These are phyloP conservation scores for Falco columbarius DNA, from an alignment of 2,797 vertebrate genomes.

Conservation along the genomic window DNA sequence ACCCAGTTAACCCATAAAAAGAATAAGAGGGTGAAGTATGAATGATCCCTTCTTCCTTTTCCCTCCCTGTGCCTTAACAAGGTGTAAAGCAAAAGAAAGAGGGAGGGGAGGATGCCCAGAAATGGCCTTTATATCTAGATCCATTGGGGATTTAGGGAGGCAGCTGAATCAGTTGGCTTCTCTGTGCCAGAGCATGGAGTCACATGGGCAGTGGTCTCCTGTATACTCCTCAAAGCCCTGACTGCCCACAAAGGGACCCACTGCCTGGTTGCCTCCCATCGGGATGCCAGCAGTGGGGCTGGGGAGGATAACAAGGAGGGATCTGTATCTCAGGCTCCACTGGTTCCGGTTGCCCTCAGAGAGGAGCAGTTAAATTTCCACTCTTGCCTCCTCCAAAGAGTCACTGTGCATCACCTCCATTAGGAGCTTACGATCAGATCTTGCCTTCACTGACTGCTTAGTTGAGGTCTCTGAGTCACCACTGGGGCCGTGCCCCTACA, in stretches of 20 bases:
- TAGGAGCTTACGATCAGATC: neutral
- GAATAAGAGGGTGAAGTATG: neutral
- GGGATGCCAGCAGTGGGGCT: neutral
- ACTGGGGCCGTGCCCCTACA: neutral
- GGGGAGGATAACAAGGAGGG: neutral
- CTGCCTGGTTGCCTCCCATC: neutral
- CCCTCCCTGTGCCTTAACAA: neutral
- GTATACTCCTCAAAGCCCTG: neutral
- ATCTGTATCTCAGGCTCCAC: neutral
- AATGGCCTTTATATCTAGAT: neutral
- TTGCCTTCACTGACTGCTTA: neutral
- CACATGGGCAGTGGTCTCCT: neutral
- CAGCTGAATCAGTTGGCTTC: neutral
- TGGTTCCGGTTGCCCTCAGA: neutral
- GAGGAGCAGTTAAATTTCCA: neutral
- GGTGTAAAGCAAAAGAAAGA: neutral
- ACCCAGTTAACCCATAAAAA: neutral
- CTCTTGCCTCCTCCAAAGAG: neutral
- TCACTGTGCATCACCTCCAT: constrained; percentile 6
- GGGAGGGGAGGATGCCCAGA: neutral
- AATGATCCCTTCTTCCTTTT: neutral
- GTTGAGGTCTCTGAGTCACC: constrained; percentile 36
- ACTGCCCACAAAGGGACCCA: neutral
- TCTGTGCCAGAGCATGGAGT: neutral
- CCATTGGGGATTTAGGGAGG: neutral